Evolutionary conservation across 2,888 invertebrate genomes (phyloP), one percentile per base, ranked within the genome.

Genomic region (Colletes collaris): DNA sequence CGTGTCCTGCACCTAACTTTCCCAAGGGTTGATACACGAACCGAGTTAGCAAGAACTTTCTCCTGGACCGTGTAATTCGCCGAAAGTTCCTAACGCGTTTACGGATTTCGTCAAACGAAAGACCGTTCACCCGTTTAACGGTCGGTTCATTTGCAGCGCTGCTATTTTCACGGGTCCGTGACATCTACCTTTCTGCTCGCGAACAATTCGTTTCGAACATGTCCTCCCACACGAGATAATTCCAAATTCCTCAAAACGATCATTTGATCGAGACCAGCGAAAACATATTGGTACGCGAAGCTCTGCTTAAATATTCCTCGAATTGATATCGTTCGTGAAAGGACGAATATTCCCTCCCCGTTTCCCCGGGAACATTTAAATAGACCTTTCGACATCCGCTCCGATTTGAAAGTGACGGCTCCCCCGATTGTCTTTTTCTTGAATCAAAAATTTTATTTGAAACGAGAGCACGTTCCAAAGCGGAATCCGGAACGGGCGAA

Each of bases 71-170:
- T 83, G 82, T 83, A 83, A 83, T 83, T 83, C 79, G 74, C 63
- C 79, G 62, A 82, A 83, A 82, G 66, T 83, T 82, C 66, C 60
- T 79, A 82, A 83, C 76, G 64, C 75, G 74, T 79, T 82, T 82
- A 83, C 76, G 71, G 71, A 82, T 82, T 77, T 71, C 70, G 81
- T 74, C 81, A 71, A 82, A 82, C 53, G 82, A 71, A 81, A 70
- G 59, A 19, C 76, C 79, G 44, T 49, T 13, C 56, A 66, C 69
- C 59, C 76, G 72, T 81, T 81, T 81, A 81, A 66, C 68, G 80
- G 66, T 60, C 66, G 63, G 80, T 76, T 81, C 80, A 81, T 79
- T 80, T 65, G 71, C 46, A 44, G 53, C 60, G 44, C 53, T 44
- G 37, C 50, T 76, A 76, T 76, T 76, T 76, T 37, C 37, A 35